Evolutionary conservation across 1,140 invertebrate species (phyloP).

Genomic region (Pseudobourletiella spinata): DNA sequence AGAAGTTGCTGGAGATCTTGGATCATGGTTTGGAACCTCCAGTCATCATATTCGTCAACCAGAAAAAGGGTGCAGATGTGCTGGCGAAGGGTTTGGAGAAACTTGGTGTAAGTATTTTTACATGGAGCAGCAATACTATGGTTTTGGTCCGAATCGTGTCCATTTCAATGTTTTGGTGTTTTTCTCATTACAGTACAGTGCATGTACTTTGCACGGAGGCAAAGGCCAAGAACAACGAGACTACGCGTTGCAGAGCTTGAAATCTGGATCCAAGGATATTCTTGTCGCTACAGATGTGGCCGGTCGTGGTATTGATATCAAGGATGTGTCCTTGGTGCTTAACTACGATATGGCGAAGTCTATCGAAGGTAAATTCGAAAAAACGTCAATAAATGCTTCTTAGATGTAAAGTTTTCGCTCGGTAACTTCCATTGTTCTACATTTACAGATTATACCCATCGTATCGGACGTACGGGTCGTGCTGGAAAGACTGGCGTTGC

Average conservation of each 20-base stretch:
- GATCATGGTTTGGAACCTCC: constrained; percentile 85
- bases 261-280: constrained; percentile 91
- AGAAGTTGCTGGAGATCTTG: constrained; percentile 77
- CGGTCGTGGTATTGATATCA: constrained; percentile 99
- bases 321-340: constrained; percentile 96
- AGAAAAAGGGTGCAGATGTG: constrained; percentile 99
- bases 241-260: constrained; percentile 91
- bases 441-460: constrained; percentile 88
- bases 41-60: constrained; percentile 99
- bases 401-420: too few species aligned
- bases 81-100: constrained; percentile 95
- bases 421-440: constrained; percentile 5
- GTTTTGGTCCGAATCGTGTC: background rate
- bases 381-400: too few species aligned
- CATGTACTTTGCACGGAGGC: constrained; percentile 95
- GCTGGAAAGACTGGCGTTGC: constrained; percentile 95
- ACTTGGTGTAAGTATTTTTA: constrained; percentile 58
- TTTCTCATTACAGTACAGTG: constrained; percentile 60
- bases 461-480: constrained; percentile 97
- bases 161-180: constrained; percentile 5
- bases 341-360: constrained; percentile 99
- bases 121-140: background rate
- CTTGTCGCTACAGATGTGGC: constrained; percentile 99
- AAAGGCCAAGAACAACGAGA: constrained; percentile 99
- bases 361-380: constrained; percentile 71